Conservation (phyloP, 1,140 invertebrate genomes). For the Brachionus rubens region DNA sequence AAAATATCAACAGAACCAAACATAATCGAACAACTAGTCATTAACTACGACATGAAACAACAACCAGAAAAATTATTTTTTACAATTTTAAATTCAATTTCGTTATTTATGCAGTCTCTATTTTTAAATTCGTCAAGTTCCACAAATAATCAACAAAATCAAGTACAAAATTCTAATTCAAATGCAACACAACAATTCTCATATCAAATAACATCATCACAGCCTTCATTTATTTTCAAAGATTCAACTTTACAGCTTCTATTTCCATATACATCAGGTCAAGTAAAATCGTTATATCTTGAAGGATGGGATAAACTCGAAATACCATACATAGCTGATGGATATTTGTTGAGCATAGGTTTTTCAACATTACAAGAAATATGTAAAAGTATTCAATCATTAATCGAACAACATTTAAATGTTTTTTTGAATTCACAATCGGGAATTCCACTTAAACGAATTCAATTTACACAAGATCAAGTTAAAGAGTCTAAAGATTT, state of each 20-base stretch:
- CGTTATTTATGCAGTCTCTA: conserved; percentile 88
- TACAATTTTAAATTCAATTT: conserved; percentile 90
- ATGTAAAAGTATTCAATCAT: conserved; percentile 56
- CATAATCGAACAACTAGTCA: conserved; percentile 67
- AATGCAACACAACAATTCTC: neutral
- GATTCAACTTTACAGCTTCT: conserved; percentile 85
- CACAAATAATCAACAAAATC: neutral
- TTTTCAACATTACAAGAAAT: conserved; percentile 86
- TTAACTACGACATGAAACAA: conserved; percentile 74
- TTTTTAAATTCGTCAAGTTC: conserved; percentile 65
- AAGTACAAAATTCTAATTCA: neutral
- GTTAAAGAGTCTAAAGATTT: neutral
- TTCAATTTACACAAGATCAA: neutral
- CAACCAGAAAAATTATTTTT: conserved; percentile 66
- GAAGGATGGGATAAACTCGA: conserved; percentile 92
- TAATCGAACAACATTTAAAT: conserved; percentile 50
- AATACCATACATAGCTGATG: conserved; percentile 83
- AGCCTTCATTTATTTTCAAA: conserved; percentile 84
- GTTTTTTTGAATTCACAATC: neutral
- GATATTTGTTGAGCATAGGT: conserved; percentile 89
- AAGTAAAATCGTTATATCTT: conserved; percentile 78
- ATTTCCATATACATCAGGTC: conserved; percentile 75
- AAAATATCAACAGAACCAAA: conserved; percentile 77
- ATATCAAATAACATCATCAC: conserved; percentile 65
- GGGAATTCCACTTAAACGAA: neutral